A percentile compares a stretch with the other conserved stretches of the same genome.
These are phyloP conservation scores for Poeciliopsis gracilis DNA, from an alignment of 2,797 vertebrate genomes.

Conservation along the genomic window DNA sequence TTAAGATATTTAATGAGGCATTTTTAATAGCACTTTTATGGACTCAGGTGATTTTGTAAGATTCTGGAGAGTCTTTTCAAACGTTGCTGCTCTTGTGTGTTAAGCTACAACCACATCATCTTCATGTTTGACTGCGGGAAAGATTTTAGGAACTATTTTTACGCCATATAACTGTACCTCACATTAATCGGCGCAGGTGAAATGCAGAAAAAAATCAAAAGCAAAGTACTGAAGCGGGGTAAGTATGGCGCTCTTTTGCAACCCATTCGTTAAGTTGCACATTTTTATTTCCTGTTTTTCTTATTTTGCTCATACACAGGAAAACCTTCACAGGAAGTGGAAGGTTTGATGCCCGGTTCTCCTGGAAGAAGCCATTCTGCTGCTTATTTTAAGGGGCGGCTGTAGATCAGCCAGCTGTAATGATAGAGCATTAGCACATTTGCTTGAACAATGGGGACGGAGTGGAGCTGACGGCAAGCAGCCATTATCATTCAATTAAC, in stretches of 20 bases:
- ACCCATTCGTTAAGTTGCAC: not conserved
- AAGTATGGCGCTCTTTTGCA: not conserved
- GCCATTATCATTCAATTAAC: slow-evolving; percentile 57
- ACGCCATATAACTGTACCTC: too few species aligned
- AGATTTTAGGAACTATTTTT: too few species aligned
- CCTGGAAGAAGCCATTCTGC: slow-evolving; percentile 16
- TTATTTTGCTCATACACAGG: slow-evolving; percentile 1
- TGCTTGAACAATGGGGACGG: slow-evolving; percentile 45
- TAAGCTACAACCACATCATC: not conserved
- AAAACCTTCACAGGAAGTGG: not conserved
- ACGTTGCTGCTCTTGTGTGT: not conserved
- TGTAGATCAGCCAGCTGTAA: slow-evolving; percentile 45
- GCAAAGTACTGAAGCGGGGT: not conserved
- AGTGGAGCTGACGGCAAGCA: slow-evolving; percentile 38
- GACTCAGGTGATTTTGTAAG: slow-evolving; percentile 15
- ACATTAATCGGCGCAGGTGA: too few species aligned
- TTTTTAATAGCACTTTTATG: slow-evolving; percentile 30
- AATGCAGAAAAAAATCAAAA: not conserved
- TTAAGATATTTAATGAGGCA: slow-evolving; percentile 22
- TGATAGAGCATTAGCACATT: slow-evolving; percentile 53
- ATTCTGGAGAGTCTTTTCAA: slow-evolving; percentile 1
- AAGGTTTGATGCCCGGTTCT: not conserved
- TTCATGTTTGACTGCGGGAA: not conserved
- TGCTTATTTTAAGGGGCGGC: slow-evolving; percentile 23
- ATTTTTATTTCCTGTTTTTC: not conserved